Base-by-base conservation (phyloP, 2,797 vertebrate species). In the Xenentodon cancila region DNA sequence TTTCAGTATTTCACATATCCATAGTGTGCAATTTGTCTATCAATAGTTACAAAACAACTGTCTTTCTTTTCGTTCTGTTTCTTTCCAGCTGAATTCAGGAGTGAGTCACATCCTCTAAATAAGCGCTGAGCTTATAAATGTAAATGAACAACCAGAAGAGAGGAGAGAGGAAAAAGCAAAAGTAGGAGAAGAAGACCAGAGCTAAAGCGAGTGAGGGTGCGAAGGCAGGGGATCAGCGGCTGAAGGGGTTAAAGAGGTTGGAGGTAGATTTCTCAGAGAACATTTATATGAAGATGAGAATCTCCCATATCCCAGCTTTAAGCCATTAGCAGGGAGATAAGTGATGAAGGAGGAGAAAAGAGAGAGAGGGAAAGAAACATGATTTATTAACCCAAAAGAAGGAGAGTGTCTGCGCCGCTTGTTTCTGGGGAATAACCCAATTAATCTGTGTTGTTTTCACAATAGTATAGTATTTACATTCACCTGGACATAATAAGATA, bases 11-110 rank as follows among this genome's bases (percentile, higher is more conserved):
- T 8, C 30, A 8, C 8, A 3, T 7, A 27, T 27, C 15, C 27
- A 25, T 25, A 3, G 25, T 25, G 25, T 44, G 59, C 37, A 51
- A 19, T 34, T 54, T 11, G 25, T 25, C 25, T 25, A 25, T 25
- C 25, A 25, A 25, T 25, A 25, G 25, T 3, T 25, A 25, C 25
- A 30, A 30, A 30, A 30, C 7, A 6, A 9, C 21, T 40, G 21
- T 21, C 9, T 53, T 32, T 32, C 18, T 34, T 53, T 53, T 30
- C 19, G 40, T 22, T 22, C 52, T 72, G 40, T 52, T 30, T 69
- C 19, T 73, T 71, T 62, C 60, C 47, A 71, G 80, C 71, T 76
- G 70, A 78, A 64, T 74, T 86, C 77, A 84, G 78, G 71, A 80
- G 47, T 70, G 66, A 80, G 61, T 44, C 43, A 45, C 64, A 22